A percentile compares a stretch with the other conserved stretches of the same genome.
Evolutionary conservation across 1,140 invertebrate species (phyloP).

Genomic region (Ptiloglossa arizonensis): DNA sequence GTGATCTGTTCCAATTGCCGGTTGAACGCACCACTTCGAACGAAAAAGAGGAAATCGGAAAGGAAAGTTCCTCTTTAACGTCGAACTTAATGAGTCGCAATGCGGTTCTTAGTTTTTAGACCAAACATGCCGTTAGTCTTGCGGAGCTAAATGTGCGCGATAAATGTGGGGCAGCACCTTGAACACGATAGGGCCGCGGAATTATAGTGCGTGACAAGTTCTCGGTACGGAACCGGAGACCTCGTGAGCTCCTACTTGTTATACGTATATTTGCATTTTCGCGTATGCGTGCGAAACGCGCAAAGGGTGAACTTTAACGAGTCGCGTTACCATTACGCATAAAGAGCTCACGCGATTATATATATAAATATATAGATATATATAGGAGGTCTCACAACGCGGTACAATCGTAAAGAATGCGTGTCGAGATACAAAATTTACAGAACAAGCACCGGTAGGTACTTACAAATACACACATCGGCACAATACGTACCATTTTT

Average conservation of each 20-base stretch:
- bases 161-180: conserved; percentile 48
- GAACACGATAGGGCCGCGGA: conserved; percentile 45
- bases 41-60: not conserved
- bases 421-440: no score
- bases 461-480: no score
- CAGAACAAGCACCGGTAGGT: no score
- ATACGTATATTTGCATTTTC: conserved; percentile 11
- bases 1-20: not conserved
- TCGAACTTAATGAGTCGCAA: conserved; percentile 43
- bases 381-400: not conserved
- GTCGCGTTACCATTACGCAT: conserved; percentile 1
- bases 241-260: conserved; percentile 14
- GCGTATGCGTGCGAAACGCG: not conserved
- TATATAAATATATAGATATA: no score
- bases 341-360: not conserved
- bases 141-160: not conserved
- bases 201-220: conserved; percentile 35
- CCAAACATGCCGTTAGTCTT: conserved; percentile 23
- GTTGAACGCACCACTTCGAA: not conserved
- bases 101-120: conserved; percentile 45
- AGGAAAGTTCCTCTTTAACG: not conserved
- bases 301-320: conserved; percentile 28
- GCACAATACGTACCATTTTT: no score
- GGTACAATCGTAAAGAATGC: no score
- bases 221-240: not conserved